Evolutionary conservation across 2,888 invertebrate species (phyloP).

Genomic region (Rambutsinella grinnellia): DNA sequence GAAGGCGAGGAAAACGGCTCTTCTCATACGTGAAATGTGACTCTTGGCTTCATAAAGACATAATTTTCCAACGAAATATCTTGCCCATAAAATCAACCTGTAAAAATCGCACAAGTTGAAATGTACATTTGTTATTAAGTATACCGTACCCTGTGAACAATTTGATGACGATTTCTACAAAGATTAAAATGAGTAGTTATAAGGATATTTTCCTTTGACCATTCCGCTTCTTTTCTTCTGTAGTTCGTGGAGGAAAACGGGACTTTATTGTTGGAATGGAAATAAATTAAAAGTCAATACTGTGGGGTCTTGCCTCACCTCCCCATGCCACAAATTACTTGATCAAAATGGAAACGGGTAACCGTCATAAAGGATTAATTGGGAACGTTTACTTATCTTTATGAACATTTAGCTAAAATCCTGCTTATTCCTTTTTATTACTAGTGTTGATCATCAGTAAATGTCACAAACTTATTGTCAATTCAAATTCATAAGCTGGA

Average conservation of each 20-base stretch:
- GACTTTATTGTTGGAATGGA: constrained; percentile 1
- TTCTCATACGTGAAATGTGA: constrained; percentile 24
- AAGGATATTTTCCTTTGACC: constrained; percentile 10
- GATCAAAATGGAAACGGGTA: no score
- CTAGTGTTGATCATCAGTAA: no score
- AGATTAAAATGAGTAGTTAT: constrained; percentile 25
- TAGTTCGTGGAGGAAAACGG: constrained; percentile 7
- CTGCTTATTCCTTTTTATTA: no score
- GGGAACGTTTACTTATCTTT: no score
- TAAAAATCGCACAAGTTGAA: constrained; percentile 45
- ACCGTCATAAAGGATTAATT: no score
- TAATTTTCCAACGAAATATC: constrained; percentile 8
- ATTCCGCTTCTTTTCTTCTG: constrained; percentile 25
- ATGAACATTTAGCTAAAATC: no score
- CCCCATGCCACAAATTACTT: no score
- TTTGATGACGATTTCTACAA: neutral
- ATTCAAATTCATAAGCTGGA: no score
- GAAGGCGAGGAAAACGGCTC: constrained; percentile 2
- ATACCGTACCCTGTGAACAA: neutral
- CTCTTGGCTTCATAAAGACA: constrained; percentile 2
- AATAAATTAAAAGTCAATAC: constrained; percentile 20
- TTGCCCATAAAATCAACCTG: constrained; percentile 9
- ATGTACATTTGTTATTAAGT: neutral
- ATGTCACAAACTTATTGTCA: no score
- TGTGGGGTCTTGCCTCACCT: constrained; percentile 19